Evolutionary conservation across 2,113 vertebrate species (phyloP).

Genomic region (Struthidea cinerea): DNA sequence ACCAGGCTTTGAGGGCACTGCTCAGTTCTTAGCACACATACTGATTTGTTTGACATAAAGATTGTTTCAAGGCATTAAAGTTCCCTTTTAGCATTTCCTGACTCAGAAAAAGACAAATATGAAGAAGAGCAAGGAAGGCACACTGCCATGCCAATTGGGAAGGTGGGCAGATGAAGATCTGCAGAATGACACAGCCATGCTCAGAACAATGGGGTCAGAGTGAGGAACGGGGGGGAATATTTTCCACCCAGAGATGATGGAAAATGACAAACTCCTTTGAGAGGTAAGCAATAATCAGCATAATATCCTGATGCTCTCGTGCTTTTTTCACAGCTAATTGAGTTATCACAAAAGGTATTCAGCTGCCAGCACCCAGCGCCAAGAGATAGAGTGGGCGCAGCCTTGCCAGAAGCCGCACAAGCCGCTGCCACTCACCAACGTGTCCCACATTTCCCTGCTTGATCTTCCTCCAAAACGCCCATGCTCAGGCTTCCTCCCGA

Average conservation of each 20-base stretch:
- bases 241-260: neutral
- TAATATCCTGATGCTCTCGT: neutral
- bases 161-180: neutral
- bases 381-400: neutral
- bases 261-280: neutral
- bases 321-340: neutral
- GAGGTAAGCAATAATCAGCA: neutral
- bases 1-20: fast-evolving
- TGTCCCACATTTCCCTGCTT: neutral
- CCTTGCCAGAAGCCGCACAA: neutral
- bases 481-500: neutral
- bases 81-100: neutral
- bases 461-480: neutral
- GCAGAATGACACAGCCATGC: neutral
- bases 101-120: neutral
- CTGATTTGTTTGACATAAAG: neutral
- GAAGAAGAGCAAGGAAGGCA: neutral
- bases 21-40: neutral
- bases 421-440: fast-evolving
- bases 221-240: neutral
- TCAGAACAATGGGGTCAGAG: neutral
- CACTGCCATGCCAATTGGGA: neutral
- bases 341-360: neutral
- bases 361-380: neutral
- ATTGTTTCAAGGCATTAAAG: neutral